Evolutionary conservation across 2,888 invertebrate species (phyloP).

Genomic region (Sipha maydis): DNA sequence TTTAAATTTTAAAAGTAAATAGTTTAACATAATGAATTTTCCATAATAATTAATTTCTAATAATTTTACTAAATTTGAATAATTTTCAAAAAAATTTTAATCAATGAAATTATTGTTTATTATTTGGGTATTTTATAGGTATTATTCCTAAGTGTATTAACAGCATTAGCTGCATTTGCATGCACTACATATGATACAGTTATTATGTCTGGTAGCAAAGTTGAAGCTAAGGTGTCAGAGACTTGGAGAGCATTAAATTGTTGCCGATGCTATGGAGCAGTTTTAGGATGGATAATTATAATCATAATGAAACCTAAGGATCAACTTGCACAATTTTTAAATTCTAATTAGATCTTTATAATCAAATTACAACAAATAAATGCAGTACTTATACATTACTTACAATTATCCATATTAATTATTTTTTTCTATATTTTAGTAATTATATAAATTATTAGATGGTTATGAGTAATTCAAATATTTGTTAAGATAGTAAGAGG

Average conservation of each 20-base stretch:
- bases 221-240: slow-evolving; percentile 45
- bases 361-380: neutral
- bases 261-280: slow-evolving; percentile 56
- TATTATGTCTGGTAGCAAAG: slow-evolving; percentile 54
- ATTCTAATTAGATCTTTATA: slow-evolving; percentile 3
- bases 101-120: neutral
- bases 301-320: slow-evolving; percentile 58
- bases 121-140: slow-evolving; percentile 35
- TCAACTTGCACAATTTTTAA: slow-evolving; percentile 54
- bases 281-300: slow-evolving; percentile 54
- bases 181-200: slow-evolving; percentile 58
- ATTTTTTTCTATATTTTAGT: neutral
- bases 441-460: neutral
- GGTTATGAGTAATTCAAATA: neutral
- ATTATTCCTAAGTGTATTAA: slow-evolving; percentile 52
- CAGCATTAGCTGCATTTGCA: slow-evolving; percentile 59
- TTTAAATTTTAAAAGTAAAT: too few species aligned
- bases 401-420: neutral
- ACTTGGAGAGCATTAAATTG: slow-evolving; percentile 60
- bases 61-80: neutral
- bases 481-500: neutral
- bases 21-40: too few species aligned
- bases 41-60: neutral
- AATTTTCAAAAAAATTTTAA: neutral
- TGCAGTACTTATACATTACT: neutral